Conservation (phyloP, 2,797 vertebrate genomes). For the Malurus splendens region DNA sequence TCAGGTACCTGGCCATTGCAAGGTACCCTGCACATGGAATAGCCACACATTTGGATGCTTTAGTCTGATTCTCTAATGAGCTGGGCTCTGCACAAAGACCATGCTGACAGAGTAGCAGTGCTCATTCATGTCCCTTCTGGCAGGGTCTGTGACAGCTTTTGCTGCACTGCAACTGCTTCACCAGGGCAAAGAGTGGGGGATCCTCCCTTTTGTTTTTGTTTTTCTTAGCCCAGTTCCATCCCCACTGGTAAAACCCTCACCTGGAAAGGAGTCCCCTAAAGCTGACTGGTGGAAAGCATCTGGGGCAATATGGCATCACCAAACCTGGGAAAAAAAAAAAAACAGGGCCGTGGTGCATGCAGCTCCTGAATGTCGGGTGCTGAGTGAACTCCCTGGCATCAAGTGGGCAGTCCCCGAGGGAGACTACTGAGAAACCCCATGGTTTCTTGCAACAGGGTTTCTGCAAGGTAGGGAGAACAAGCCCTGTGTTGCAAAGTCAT, state of each 20-base stretch:
- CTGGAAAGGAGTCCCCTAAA: not conserved
- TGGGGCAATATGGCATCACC: fast-evolving
- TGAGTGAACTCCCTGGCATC: not conserved
- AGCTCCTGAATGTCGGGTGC: fast-evolving
- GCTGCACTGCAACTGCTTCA: not conserved
- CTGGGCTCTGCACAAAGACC: not conserved
- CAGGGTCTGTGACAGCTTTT: not conserved
- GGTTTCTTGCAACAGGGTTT: not conserved
- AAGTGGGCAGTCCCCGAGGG: not conserved
- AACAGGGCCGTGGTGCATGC: not conserved
- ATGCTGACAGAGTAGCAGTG: not conserved
- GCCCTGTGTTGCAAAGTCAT: not conserved
- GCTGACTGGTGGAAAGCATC: not conserved
- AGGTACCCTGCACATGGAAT: not conserved
- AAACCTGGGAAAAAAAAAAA: not conserved
- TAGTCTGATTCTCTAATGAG: not conserved
- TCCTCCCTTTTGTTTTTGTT: not conserved
- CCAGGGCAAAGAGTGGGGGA: not conserved
- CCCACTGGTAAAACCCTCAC: not conserved
- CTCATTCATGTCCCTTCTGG: not conserved
- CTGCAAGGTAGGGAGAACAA: not conserved
- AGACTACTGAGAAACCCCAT: not conserved
- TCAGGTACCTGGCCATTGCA: fast-evolving
- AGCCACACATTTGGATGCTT: fast-evolving
- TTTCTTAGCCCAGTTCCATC: not conserved